Conservation (phyloP, 2,797 vertebrate species). For the Neosilurus mollespiculum region DNA sequence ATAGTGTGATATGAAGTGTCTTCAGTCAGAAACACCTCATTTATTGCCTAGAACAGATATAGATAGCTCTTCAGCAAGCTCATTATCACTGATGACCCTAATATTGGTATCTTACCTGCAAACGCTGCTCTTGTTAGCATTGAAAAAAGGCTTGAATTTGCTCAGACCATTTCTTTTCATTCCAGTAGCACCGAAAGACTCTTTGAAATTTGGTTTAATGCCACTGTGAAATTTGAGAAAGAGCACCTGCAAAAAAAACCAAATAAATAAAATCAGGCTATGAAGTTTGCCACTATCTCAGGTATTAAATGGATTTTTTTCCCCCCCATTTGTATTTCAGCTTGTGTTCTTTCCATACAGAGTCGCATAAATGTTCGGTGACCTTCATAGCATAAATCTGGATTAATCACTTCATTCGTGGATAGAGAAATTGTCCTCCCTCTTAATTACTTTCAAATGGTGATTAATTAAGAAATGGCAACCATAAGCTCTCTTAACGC, state of each 20-base stretch:
- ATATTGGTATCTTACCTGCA: slow-evolving; percentile 27
- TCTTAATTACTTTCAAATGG: slow-evolving; percentile 77
- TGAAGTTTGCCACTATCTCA: neutral
- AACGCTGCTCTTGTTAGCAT: slow-evolving; percentile 1
- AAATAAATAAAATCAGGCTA: neutral
- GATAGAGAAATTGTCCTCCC: slow-evolving; percentile 68
- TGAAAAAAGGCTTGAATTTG: neutral
- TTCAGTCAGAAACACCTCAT: slow-evolving; percentile 39
- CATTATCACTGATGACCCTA: slow-evolving; percentile 32
- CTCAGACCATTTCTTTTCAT: neutral
- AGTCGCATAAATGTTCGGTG: slow-evolving; percentile 65
- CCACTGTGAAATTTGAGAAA: neutral
- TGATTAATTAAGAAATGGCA: slow-evolving; percentile 75
- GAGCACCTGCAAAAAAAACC: neutral
- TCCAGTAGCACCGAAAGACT: neutral
- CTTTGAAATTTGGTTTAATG: neutral
- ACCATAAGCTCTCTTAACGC: slow-evolving; percentile 64
- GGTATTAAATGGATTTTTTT: neutral
- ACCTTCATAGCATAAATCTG: slow-evolving; percentile 78
- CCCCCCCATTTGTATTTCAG: slow-evolving; percentile 18
- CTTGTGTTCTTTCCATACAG: slow-evolving; percentile 38
- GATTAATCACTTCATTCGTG: slow-evolving; percentile 71
- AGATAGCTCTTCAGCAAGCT: slow-evolving; percentile 34
- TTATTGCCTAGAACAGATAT: slow-evolving; percentile 28
- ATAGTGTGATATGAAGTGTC: slow-evolving; percentile 41